phyloP scores from a whole-genome alignment of 2,797 vertebrate genomes.

The Neosilurus mollespiculum region DNA sequence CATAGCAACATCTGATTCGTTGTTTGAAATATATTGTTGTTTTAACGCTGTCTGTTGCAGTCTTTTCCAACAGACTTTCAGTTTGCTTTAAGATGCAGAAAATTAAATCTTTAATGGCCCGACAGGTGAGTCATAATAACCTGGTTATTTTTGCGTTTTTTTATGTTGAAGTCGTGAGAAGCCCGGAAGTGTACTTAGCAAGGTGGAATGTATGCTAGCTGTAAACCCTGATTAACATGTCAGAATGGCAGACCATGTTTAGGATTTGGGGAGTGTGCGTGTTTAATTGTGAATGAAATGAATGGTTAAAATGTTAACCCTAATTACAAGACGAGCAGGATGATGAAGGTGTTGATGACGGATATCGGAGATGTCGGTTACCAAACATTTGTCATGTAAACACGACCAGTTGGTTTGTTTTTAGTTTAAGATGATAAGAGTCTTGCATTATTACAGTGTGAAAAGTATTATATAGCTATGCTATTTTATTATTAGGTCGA shows the following conservation, averaged over 20 bases:
- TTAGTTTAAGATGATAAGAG: not conserved
- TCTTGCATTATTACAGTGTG: not conserved
- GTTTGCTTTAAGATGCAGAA: constrained; percentile 83
- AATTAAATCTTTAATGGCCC: constrained; percentile 95
- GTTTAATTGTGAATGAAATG: not conserved
- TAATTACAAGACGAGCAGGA: not conserved
- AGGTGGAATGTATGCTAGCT: constrained; percentile 48
- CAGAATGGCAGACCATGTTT: not conserved
- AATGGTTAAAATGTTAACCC: not conserved
- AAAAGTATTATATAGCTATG: not conserved
- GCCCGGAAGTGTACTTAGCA: constrained; percentile 49
- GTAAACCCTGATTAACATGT: not conserved
- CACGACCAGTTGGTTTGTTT: no score
- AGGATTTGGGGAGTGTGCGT: not conserved
- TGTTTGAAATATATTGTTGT: constrained; percentile 54
- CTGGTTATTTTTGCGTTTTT: not conserved
- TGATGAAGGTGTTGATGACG: not conserved
- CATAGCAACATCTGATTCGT: constrained; percentile 57
- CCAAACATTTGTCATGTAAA: not conserved
- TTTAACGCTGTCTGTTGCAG: not conserved
- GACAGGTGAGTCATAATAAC: constrained; percentile 81
- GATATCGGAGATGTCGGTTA: not conserved
- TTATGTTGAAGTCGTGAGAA: not conserved
- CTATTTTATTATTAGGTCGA: no score
- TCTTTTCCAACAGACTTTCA: not conserved